Base-by-base conservation (phyloP, 2,113 vertebrate species). In the Dipodomys ordii region DNA sequence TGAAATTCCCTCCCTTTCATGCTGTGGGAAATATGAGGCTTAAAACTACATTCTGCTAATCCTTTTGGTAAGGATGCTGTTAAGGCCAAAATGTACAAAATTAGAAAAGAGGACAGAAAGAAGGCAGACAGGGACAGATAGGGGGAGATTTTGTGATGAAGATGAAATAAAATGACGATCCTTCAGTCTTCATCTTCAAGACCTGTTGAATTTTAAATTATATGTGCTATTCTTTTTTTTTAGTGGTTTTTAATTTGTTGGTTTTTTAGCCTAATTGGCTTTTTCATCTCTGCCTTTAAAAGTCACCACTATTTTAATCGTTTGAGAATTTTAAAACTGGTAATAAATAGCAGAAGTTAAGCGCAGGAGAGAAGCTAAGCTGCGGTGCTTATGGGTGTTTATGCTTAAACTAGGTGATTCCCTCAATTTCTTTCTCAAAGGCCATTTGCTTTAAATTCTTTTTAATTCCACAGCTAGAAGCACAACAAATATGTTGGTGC, bases 21-120 rank as follows among this genome's bases (percentile, higher is more conserved):
- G n/a, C 62, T 62, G 6, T 74, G 74, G 32, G n/a, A 92, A 94
- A 84, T 81, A 30, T 91, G 83, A 83, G 60, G 69, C 76, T 80
- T 89, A 68, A 65, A 32, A 35, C 9, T 71, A 6, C 60, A 87
- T 77, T n/a, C 82, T 92, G 77, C 80, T 83, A 44, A 89, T 91
- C 77, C 87, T 87, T 93, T 94, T 95, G 85, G 86, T 74, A 88
- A 92, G 82, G 60, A 73, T 79, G 19, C n/a, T 93, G 81, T 81
- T 28, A 15, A 91, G 74, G 69, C 83, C 73, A 87, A 22, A 88
- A 73, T 74, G 77, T 85, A 81, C 96, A 96, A 95, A 95, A 94
- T 94, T 93, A 91, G 94, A 82, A 57, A 89, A 71, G n/a, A 88
- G 82, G 94, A 83, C 71, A 92, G 81, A 72, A 94, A 44, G 86